Percentiles rank a stretch among this genome's conserved stretches.
Evolutionary conservation across 2,113 vertebrate species (phyloP).

Genomic region (Tympanuchus pallidicinctus): DNA sequence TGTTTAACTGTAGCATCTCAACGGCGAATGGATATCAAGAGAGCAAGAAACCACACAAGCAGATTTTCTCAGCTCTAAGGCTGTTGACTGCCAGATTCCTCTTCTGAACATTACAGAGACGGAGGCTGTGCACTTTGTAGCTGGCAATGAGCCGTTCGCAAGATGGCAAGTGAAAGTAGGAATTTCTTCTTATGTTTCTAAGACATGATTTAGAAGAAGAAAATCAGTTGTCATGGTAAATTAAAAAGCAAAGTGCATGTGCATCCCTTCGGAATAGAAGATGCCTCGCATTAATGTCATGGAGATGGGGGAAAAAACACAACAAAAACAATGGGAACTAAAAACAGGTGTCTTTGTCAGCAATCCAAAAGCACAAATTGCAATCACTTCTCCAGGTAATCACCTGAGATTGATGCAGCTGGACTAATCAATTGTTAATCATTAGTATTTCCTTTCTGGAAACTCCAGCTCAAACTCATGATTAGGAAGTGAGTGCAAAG

Average conservation of each 20-base stretch:
- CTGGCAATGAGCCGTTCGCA: constrained; percentile 76
- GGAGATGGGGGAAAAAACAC: not conserved
- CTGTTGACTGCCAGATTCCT: constrained; percentile 81
- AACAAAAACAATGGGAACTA: not conserved
- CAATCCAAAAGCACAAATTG: constrained; percentile 21
- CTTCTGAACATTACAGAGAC: constrained; percentile 67
- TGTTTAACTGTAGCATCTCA: constrained; percentile 67
- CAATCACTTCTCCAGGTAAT: constrained; percentile 40
- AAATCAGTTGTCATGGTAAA: constrained; percentile 34
- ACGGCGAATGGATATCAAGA: constrained; percentile 74
- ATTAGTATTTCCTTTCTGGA: constrained; percentile 16
- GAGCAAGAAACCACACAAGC: constrained; percentile 80
- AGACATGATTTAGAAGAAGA: not conserved
- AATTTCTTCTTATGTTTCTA: constrained; percentile 36
- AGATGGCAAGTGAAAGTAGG: constrained; percentile 88
- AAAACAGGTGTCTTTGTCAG: not conserved
- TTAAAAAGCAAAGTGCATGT: constrained; percentile 54
- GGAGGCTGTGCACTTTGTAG: constrained; percentile 75
- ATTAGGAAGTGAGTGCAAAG: not conserved
- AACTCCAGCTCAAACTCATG: not conserved
- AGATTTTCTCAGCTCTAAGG: constrained; percentile 83
- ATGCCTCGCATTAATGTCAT: not conserved
- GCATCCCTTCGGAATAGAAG: constrained; percentile 11
- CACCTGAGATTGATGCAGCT: constrained; percentile 1
- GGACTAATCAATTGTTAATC: constrained; percentile 45